Evolutionary conservation across 2,113 vertebrate species (phyloP), one percentile per base, ranked within the genome.

Genomic region (Balaeniceps rex): DNA sequence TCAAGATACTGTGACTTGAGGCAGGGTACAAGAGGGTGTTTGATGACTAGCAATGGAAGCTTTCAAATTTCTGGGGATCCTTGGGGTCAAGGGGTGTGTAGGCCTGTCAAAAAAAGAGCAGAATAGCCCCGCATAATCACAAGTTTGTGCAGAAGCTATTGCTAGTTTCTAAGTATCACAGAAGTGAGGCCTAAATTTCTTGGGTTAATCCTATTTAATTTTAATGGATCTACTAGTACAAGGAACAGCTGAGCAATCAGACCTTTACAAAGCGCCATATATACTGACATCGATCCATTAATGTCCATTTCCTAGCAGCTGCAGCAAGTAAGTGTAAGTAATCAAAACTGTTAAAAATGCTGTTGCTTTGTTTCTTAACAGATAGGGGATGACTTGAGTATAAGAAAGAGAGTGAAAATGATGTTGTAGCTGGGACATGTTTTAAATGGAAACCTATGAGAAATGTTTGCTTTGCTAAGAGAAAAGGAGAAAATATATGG

Each of bases 221-320:
- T 95, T 94, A 86, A 82, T 88, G 72, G 15, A 28, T 74, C 57
- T 93, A 68, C 63, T 81, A 85, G 46, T 87, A 46, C 23, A 92
- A 61, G 70, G 70, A 95, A 94, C 8, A 74, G 89, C 94, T 94
- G 87, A 97, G 54, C 91, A 94, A 85, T 93, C 70, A 94, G 88
- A 91, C 29, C 34, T 79, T 74, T 79, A 42, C 12, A 16, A 91
- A 87, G 38, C 7, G 11, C 63, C 11, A 3, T 83, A 54, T 55
- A 69, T 63, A 54, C 40, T 66, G 71, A 80, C 74, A 95, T 95
- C 0, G 14, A 95, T 97, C 87, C 65, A 44, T 72, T 94, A 80
- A 74, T 60, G 54, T 65, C 93, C 66, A 80, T 74, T 96, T 83
- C 87, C 70, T 96, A 91, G 63, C 63, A 80, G 26, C 5, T 83